Conservation (phyloP, 2,888 invertebrate genomes). For the Ectemnius lituratus region DNA sequence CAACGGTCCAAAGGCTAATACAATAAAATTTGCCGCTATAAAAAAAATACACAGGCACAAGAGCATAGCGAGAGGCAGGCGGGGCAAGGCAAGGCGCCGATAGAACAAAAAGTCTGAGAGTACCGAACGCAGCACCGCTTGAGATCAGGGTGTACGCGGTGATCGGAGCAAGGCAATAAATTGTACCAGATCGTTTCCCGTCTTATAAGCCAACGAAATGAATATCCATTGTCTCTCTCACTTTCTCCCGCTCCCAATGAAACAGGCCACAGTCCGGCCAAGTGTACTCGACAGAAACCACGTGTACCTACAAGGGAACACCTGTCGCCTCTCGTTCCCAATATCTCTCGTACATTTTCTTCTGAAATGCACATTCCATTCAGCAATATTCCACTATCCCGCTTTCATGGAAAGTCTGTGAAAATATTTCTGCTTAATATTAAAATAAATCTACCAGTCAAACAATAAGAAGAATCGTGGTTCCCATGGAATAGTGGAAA, state of each 20-base stretch:
- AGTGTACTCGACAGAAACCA: slow-evolving; percentile 32
- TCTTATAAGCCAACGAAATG: slow-evolving; percentile 33
- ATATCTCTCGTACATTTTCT: background rate
- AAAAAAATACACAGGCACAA: background rate
- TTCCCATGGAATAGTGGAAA: no score
- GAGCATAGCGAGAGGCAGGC: background rate
- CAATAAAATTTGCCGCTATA: slow-evolving; percentile 25
- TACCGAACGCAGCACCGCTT: background rate
- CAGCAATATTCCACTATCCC: background rate
- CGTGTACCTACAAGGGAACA: slow-evolving; percentile 28
- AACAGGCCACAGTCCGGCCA: slow-evolving; percentile 22
- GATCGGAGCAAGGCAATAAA: slow-evolving; percentile 33
- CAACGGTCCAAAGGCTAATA: slow-evolving; percentile 11
- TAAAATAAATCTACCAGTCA: no score
- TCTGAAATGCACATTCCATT: no score
- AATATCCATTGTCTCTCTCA: slow-evolving; percentile 52
- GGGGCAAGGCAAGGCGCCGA: slow-evolving; percentile 1
- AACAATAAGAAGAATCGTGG: no score
- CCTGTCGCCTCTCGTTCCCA: slow-evolving; percentile 22
- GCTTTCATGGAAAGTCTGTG: background rate
- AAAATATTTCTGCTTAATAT: no score
- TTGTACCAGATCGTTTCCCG: slow-evolving; percentile 27
- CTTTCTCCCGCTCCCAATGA: slow-evolving; percentile 34
- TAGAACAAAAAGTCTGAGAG: slow-evolving; percentile 2
- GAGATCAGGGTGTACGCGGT: background rate